Evolutionary conservation across 2,113 vertebrate genomes (phyloP), one percentile per base, ranked within the genome.

Genomic region (Pteruthius melanotis): DNA sequence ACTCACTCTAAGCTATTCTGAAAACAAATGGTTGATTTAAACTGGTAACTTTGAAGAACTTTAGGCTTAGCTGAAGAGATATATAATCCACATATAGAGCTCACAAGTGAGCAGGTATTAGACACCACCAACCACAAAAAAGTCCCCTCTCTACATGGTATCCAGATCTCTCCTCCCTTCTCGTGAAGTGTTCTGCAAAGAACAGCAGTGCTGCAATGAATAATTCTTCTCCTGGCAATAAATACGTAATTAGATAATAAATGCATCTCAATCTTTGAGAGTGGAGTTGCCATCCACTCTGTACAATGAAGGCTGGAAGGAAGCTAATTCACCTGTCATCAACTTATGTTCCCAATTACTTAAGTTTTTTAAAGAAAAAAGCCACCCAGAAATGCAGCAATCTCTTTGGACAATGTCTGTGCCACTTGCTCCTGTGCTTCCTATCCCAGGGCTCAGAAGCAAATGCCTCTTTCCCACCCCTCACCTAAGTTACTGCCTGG

Each of bases 401-500:
- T 37, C 74, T 94, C 44, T 88, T 90, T 30, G 40, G 89, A 66
- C 77, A 92, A 69, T 11, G 39, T 35, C n/a, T 2, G 13, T 79
- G 80, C 50, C 50, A 22, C 42, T 84, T 59, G 80, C 71, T 97
- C 68, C 90, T 68, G 71, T 68, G 82, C 77, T 83, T 68, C 79
- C 65, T 72, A 63, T 64, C 66, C 94, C 13, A 9, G 72, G 81
- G 79, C 72, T 86, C 18, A 15, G 92, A 79, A 94, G 21, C 64
- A 49, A 68, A 35, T 4, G 4, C 17, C 54, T 72, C 50, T 90
- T 88, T 89, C 85, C 90, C 78, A 89, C 76, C 66, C 27, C 39
- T 81, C 20, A 13, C 91, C 85, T 61, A 71, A 94, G 54, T 92
- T 87, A 90, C 83, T 96, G 85, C 90, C 90, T 89, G 87, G 78